Evolutionary conservation across 2,797 vertebrate species (phyloP), one percentile per base, ranked within the genome.

Genomic region (Pachyuromys duprasi): DNA sequence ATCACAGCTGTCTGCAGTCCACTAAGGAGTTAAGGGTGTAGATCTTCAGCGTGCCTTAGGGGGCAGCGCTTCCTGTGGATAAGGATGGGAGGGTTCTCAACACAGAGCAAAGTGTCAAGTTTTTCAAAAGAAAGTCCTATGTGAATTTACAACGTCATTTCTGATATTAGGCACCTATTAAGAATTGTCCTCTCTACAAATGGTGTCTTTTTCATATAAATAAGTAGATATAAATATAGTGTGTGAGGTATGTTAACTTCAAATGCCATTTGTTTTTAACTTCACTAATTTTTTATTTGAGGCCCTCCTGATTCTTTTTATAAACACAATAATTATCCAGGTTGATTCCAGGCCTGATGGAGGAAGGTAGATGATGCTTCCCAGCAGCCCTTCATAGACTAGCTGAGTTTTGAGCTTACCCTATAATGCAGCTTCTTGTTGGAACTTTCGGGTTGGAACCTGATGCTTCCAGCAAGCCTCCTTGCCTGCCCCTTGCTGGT

Each of bases 191-290:
- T 65, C 42, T 86, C n/a, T 39, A 33, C 33, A 33, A 90, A 93
- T 33, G 20, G 17, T 78, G 18, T 18, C 22, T 92, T 80, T 88
- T 49, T 45, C 17, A 3, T 39, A 28, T 49, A 65, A 91, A 39
- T 67, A n/a, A 65, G 14, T 67, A 65, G 39, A 45, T 74, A 17
- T 1, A 20, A 60, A 17, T 42, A 36, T 14, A 57, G 33, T 36
- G 2, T 63, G 18, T 17, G 12, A 36, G 8, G 31, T 20, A 60
- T 55, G 42, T 60, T n/a, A 93, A 62, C 39, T 45, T 45, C 33
- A 94, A 67, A 49, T 78, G 42, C 65, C 45, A 22, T 91, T 92
- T 76, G 4, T 69, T 93, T 86, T 94, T 39, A 82, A 70, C 78
- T 89, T 78, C 11, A 62, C 63, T 26, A n/a, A 72, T 45, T 69